Percentiles rank a stretch among this genome's conserved stretches.
Conservation (phyloP, 2,888 invertebrate species). For the Drosophila aldrichi region DNA sequence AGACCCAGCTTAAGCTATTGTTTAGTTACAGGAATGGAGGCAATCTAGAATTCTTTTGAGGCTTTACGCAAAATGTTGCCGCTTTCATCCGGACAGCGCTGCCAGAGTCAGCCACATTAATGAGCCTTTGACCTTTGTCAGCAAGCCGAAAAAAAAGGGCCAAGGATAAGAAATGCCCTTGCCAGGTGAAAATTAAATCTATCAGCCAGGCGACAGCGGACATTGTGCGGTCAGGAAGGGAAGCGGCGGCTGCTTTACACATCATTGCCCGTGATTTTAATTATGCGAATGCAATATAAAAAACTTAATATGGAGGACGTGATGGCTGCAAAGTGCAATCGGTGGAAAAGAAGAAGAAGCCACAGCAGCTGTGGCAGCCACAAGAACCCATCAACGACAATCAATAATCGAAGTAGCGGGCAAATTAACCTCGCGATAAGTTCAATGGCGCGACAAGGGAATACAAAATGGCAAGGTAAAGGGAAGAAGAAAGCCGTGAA, state of each 20-base stretch:
- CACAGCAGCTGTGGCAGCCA: not conserved
- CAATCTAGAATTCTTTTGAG: conserved; percentile 2
- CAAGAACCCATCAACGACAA: conserved; percentile 37
- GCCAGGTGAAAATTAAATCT: conserved; percentile 48
- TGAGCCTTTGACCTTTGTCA: conserved; percentile 61
- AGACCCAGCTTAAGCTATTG: conserved; percentile 6
- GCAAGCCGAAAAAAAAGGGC: conserved; percentile 22
- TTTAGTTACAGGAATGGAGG: not conserved
- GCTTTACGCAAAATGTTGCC: conserved; percentile 24
- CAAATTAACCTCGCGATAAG: conserved; percentile 41
- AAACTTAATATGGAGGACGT: conserved; percentile 12
- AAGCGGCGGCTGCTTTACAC: conserved; percentile 42
- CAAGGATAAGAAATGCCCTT: conserved; percentile 22
- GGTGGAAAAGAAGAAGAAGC: conserved; percentile 10
- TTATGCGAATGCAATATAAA: conserved; percentile 58
- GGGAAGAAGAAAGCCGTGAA: conserved; percentile 18
- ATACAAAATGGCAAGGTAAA: conserved; percentile 2
- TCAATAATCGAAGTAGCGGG: conserved; percentile 41
- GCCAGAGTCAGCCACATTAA: conserved; percentile 26
- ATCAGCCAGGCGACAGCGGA: conserved; percentile 21
- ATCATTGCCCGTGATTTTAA: conserved; percentile 72
- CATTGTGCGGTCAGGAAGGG: not conserved
- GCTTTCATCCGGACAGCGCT: conserved; percentile 3
- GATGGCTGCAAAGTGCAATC: conserved; percentile 33
- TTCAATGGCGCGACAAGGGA: conserved; percentile 28